Evolutionary conservation across 2,797 vertebrate species (phyloP), one percentile per base, ranked within the genome.

Genomic region (Sebastes matsubarae): DNA sequence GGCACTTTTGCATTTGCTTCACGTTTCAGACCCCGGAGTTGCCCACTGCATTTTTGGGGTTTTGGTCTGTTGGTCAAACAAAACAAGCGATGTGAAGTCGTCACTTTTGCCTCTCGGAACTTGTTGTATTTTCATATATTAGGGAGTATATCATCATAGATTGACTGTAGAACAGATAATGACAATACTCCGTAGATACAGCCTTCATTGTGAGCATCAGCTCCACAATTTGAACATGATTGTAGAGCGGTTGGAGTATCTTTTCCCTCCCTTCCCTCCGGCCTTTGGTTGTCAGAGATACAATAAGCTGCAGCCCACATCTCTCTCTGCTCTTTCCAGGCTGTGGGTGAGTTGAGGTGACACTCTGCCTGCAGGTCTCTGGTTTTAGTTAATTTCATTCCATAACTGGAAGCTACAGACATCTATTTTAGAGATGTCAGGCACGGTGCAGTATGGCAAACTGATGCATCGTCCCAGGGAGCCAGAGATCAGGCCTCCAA

Each of bases 331-430:
- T 55, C 58, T 22, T 72, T 68, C 46, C 24, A 6, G 25, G 60
- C 67, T 30, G 38, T 36, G 75, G 29, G 60, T 55, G 68, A 59
- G 57, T 20, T 25, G 52, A 83, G 54, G 80, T 59, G 70, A 82
- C 58, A 10, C 27, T 24, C 66, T 11, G 72, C 79, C 85, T 46
- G 42, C 2, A 69, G 76, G 70, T 66, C 61, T 61, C 76, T 63
- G 50, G 54, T 84, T 79, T 82, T 67, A 77, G 30, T 79, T 77
- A 61, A 88, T 84, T 86, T 73, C 32, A 66, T 58, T 25, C 20
- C 30, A 1, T 42, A 6, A 66, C 79, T 76, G 27, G 72, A 66
- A 80, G 84, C 72, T 58, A 36, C 36, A 59, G 16, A 32, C 55
- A 69, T 79, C 57, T 75, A 42, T 86, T 78, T 57, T 58, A 58